These are phyloP conservation scores for Sussaba pulchella DNA, from an alignment of 2,888 invertebrate species.

Conservation along the genomic window DNA sequence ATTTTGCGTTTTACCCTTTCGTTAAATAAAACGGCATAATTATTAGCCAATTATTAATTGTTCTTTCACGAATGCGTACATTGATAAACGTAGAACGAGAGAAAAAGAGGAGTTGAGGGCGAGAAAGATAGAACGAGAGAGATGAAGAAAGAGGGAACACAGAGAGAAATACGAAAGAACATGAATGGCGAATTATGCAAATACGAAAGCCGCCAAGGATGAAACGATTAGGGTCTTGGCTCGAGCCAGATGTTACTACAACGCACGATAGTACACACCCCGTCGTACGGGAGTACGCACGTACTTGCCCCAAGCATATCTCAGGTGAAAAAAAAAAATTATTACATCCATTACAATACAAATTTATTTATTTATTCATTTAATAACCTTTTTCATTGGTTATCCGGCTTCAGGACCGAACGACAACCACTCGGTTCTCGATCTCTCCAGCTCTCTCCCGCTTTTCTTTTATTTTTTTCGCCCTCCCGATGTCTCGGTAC, in stretches of 20 bases:
- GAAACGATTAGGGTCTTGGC: slow-evolving; percentile 73
- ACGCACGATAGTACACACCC: slow-evolving; percentile 13
- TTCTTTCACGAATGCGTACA: too few species aligned
- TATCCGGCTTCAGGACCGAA: not conserved
- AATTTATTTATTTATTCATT: too few species aligned
- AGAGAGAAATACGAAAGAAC: slow-evolving; percentile 64
- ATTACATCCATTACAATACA: too few species aligned
- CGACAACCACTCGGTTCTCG: not conserved
- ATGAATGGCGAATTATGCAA: slow-evolving; percentile 76
- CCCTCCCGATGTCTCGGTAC: slow-evolving; percentile 21
- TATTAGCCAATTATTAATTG: too few species aligned
- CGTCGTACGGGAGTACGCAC: slow-evolving; percentile 7
- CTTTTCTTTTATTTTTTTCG: too few species aligned
- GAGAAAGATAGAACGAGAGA: not conserved
- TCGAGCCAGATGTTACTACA: slow-evolving; percentile 62
- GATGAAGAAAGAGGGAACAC: not conserved
- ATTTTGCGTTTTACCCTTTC: too few species aligned
- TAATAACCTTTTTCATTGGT: too few species aligned
- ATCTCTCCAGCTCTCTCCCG: not conserved
- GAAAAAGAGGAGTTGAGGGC: too few species aligned
- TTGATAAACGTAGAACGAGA: too few species aligned
- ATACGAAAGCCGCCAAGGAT: slow-evolving; percentile 75
- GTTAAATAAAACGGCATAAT: too few species aligned
- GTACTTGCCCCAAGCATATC: too few species aligned
- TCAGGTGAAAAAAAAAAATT: too few species aligned